phyloP scores from a whole-genome alignment of 2,113 vertebrate genomes.

The Guaruba guarouba region DNA sequence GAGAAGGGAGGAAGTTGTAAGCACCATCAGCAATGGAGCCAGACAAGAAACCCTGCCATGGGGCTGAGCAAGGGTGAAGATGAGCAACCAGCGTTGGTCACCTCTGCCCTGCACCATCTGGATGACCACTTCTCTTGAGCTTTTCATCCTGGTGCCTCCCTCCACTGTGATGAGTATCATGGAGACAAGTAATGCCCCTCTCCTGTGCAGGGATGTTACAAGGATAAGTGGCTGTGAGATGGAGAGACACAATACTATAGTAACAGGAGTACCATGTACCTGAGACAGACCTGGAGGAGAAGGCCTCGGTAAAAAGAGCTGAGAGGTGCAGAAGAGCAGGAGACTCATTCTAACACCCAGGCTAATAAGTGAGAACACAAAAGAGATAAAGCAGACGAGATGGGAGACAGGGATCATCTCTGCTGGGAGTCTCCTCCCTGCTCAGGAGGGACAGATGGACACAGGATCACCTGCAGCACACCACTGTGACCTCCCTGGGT shows the following conservation, averaged over 20 bases:
- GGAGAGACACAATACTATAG: not conserved
- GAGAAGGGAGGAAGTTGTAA: not conserved
- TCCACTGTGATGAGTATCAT: accelerated
- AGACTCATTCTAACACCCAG: not conserved
- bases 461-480: not conserved
- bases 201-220: not conserved
- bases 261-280: not conserved
- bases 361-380: not conserved
- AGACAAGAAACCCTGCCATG: not conserved
- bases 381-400: not conserved
- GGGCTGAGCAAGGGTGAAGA: not conserved
- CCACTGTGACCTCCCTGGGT: not conserved
- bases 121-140: not conserved
- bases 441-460: not conserved
- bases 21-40: not conserved
- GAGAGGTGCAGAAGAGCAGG: not conserved
- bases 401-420: not conserved
- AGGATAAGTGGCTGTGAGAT: not conserved
- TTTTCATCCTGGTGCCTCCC: not conserved
- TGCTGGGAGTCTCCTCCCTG: not conserved
- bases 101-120: not conserved
- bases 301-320: not conserved
- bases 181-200: not conserved
- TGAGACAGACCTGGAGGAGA: not conserved
- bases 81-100: accelerated